Base-by-base conservation (phyloP, 37 sponge, comb jelly and placozoan genomes). In the Diacarnus erythraeanus region DNA sequence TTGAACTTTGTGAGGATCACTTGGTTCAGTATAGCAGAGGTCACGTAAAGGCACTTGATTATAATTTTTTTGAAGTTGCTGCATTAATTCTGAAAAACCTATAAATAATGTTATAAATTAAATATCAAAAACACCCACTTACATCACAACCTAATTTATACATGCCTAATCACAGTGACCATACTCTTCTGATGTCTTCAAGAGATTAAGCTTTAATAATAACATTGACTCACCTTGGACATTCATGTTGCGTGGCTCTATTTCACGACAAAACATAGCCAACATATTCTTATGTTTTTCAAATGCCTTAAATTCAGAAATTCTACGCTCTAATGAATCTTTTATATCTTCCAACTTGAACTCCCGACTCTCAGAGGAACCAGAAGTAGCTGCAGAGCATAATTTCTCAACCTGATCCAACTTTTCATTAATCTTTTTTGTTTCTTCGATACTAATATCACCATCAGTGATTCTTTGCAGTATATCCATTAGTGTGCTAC, bases 321-420 rank as follows among this genome's bases (percentile, higher is more conserved):
- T 37, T 66, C 65, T 2, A 0, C 34, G 56, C 29, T 74, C 25
- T 1, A 82, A 20, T 44, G 31, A 21, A 31, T 3, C 33, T 15
- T 35, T 29, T 0, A 74, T 21, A 6, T 40, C 38, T 42, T 82
- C 35, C 9, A 21, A 1, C 57, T 74, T 17, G 5, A 58, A 34
- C 22, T 40, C 40, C 25, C 41, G 9, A 3, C 10, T 38, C 3
- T 59, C 61, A 59, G 36, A 38, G 26, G 26, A 35, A 26, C 72
- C 43, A 71, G 57, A 22, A 41, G n/a, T 58, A 23, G 36, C 65
- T 26, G 88, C 83, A 35, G 6, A 23, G 71, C 74, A 82, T 26
- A 88, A 59, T 23, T 59, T 60, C 35, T 77, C 33, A 70, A 88
- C 72, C 34, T 88, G 88, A 15, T 61, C 38, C 20, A 39, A 6